A percentile compares a stretch with the other conserved stretches of the same genome.
Conservation (phyloP, 1,140 invertebrate genomes). For the Neodiprion pinetum region DNA sequence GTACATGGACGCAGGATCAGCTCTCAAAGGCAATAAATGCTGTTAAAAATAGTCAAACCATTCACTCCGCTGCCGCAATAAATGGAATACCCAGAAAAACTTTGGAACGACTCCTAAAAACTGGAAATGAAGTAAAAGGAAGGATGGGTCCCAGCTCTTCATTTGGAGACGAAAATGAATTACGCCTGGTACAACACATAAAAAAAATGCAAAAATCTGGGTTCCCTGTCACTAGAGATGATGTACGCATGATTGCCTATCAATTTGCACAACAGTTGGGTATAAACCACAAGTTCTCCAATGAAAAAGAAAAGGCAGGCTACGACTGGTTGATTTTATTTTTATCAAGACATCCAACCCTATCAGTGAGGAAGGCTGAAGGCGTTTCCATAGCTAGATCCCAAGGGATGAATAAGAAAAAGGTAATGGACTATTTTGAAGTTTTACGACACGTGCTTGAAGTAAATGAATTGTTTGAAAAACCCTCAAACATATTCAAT, state of each 20-base stretch:
- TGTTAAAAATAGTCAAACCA: too few relatives aligned
- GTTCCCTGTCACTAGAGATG: conserved; percentile 36
- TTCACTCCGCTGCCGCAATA: too few relatives aligned
- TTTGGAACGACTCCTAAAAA: conserved; percentile 3
- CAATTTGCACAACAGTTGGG: conserved; percentile 45
- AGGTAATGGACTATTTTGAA: conserved; percentile 45
- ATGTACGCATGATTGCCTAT: conserved; percentile 32
- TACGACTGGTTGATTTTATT: conserved; percentile 44
- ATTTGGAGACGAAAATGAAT: conserved; percentile 37
- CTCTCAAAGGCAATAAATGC: too few relatives aligned
- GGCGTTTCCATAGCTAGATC: conserved; percentile 49
- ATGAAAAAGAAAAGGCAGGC: conserved; percentile 42
- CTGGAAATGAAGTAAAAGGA: conserved; percentile 9
- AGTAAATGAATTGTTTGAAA: conserved; percentile 43
- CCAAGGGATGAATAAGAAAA: conserved; percentile 40
- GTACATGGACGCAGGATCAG: too few relatives aligned
- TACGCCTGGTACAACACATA: conserved; percentile 43
- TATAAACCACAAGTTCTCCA: conserved; percentile 45
- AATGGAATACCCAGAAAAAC: conserved; percentile 9
- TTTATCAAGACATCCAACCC: conserved; percentile 45
- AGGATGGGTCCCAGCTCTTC: conserved; percentile 7
- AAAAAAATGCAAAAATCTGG: conserved; percentile 36
- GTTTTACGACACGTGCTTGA: conserved; percentile 38
- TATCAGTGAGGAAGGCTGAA: conserved; percentile 46
- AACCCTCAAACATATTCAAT: conserved; percentile 51